Conservation (phyloP, 2,797 vertebrate genomes). For the Dipus sagitta region DNA sequence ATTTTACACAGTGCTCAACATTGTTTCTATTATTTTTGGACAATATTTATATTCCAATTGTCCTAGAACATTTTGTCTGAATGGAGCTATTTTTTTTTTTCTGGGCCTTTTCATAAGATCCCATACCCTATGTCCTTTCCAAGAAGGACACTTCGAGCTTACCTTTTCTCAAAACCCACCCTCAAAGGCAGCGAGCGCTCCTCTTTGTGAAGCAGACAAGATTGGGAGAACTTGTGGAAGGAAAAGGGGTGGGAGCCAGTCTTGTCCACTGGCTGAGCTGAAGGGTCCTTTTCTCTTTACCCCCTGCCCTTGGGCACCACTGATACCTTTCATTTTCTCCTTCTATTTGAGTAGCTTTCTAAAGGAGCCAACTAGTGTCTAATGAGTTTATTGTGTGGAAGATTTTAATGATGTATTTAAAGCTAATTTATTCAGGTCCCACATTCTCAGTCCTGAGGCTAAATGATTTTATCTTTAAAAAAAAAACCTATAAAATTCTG, state of each 20-base stretch:
- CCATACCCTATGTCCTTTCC: constrained; percentile 48
- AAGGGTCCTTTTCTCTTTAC: constrained; percentile 35
- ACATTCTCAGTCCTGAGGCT: constrained; percentile 73
- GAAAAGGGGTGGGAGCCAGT: constrained; percentile 35
- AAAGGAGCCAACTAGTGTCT: constrained; percentile 67
- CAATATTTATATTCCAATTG: constrained; percentile 81
- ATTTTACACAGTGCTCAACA: constrained; percentile 86
- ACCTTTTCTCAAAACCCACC: constrained; percentile 69
- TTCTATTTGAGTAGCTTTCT: constrained; percentile 63
- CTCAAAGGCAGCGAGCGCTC: constrained; percentile 57
- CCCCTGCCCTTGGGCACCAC: background rate
- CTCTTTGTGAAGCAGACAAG: constrained; percentile 72
- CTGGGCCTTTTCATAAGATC: constrained; percentile 66
- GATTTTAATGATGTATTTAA: constrained; percentile 74
- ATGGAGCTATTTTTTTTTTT: constrained; percentile 40
- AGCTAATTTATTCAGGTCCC: constrained; percentile 70
- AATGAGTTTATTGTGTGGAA: constrained; percentile 69
- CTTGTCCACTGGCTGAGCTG: constrained; percentile 29
- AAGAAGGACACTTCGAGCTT: constrained; percentile 70
- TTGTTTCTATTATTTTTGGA: constrained; percentile 77
- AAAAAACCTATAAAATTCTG: constrained; percentile 56
- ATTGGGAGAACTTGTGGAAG: constrained; percentile 60
- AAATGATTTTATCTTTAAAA: constrained; percentile 64
- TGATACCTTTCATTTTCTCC: constrained; percentile 2
- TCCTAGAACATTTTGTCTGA: constrained; percentile 67